Evolutionary conservation across 2,113 vertebrate species (phyloP).

Genomic region (Ceyx margarethae): DNA sequence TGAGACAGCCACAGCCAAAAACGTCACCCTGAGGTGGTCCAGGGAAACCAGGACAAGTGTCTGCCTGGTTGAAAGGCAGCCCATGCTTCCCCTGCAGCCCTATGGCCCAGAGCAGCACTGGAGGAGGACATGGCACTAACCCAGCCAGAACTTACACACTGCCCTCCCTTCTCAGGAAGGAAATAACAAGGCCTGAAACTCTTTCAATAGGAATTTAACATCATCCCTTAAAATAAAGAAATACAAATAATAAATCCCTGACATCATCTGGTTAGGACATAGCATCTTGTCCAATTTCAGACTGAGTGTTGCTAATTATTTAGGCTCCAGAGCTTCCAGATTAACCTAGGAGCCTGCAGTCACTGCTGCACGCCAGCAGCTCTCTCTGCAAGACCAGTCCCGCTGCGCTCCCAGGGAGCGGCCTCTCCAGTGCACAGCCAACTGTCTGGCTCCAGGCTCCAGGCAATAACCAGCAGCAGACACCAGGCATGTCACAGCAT

Average conservation of each 20-base stretch:
- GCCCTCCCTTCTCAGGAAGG: background rate
- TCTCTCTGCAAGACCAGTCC: background rate
- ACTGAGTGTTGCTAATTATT: background rate
- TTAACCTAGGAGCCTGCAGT: background rate
- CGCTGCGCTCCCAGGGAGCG: background rate
- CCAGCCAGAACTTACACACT: background rate
- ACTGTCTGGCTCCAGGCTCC: background rate
- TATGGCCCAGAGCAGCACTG: background rate
- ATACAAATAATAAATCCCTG: background rate
- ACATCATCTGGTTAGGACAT: background rate
- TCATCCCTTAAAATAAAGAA: background rate
- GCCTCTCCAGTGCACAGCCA: background rate
- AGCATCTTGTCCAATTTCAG: background rate
- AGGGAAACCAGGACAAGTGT: background rate
- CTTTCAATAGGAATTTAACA: background rate
- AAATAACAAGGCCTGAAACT: background rate
- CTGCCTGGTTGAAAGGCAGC: rapidly evolving
- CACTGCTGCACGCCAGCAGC: background rate
- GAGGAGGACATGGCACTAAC: background rate
- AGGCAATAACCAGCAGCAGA: background rate
- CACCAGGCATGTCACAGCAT: background rate
- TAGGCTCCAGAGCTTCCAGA: background rate
- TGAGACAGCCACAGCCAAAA: background rate
- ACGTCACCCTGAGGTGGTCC: background rate
- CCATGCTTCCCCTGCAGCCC: background rate